phyloP scores from a whole-genome alignment of 2,888 invertebrate species.

The Euplexia lucipara region DNA sequence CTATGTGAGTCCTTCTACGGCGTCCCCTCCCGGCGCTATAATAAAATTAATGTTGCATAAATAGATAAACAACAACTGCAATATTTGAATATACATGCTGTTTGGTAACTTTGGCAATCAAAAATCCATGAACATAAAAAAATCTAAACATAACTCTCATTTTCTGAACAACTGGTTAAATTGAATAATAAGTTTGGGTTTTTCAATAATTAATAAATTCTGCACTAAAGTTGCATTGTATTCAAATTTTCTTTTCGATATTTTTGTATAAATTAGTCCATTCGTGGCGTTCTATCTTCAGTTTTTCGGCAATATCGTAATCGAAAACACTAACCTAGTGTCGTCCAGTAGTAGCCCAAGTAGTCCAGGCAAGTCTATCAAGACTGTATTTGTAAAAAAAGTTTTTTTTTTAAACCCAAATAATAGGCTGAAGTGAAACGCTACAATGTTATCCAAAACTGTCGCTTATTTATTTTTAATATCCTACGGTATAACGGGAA shows the following conservation, averaged over 20 bases:
- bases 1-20: too few relatives aligned
- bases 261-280: conserved; percentile 18
- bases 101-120: conserved; percentile 18
- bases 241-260: conserved; percentile 29
- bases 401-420: neutral
- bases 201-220: too few relatives aligned
- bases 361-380: too few relatives aligned
- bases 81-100: neutral
- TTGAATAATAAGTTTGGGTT: conserved; percentile 23
- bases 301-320: conserved; percentile 18
- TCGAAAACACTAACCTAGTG: conserved; percentile 5
- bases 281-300: conserved; percentile 11
- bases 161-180: conserved; percentile 25
- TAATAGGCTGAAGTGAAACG: conserved; percentile 27
- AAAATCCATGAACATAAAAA: conserved; percentile 22
- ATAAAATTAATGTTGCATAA: too few relatives aligned
- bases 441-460: conserved; percentile 43
- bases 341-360: too few relatives aligned
- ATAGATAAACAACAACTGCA: neutral
- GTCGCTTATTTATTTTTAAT: conserved; percentile 51
- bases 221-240: conserved; percentile 31
- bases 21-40: too few relatives aligned
- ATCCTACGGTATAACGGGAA: conserved; percentile 20
- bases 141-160: conserved; percentile 8
- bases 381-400: too few relatives aligned